Base-by-base conservation (phyloP, 2,113 vertebrate genomes). In the Ursus arctos region DNA sequence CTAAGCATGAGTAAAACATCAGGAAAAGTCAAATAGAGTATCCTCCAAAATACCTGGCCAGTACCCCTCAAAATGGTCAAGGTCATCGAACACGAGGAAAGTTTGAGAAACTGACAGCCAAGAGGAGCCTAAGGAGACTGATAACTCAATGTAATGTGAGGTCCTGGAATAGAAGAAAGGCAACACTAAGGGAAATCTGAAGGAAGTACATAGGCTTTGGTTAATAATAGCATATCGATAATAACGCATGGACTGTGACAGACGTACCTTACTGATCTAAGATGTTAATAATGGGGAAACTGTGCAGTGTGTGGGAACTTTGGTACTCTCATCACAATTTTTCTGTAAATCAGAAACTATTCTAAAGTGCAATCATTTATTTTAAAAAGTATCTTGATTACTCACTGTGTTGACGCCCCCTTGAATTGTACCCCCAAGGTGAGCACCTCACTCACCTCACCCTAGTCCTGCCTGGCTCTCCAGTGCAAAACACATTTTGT, bases 301-400 rank as follows among this genome's bases (percentile, higher is more conserved):
- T 59, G 15, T 49, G 28, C 49, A 7, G 31, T 4, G 31, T 53
- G 51, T 53, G 28, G 31, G 6, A 47, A 67, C 28, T 92, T 81
- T 86, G 92, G 26, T 59, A n/a, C 11, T 74, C 36, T 40, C 6
- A 22, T 85, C 43, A 69, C 47, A 43, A 4, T 85, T 95, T 91
- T 69, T 88, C 89, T 93, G 4, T 88, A 53, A 80, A 80, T 49
- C 26, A n/a, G 71, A 92, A 95, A 83, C 49, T 88, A 36, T 72
- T 61, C 53, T 85, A 57, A 97, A 77, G 67, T 22, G 67, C 3
- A 36, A 63, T 51, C 7, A 36, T 40, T 49, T 85, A 67, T 49
- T 61, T 79, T 13, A 43, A 71, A 85, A 65, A 49, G 14, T 49
- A 33, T 89, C 40, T 33, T 40, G 24, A 71, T 51, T 36, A 72